Percentiles rank a stretch among this genome's conserved stretches.
phyloP scores from a whole-genome alignment of 2,797 vertebrate genomes.

The Manis javanica region DNA sequence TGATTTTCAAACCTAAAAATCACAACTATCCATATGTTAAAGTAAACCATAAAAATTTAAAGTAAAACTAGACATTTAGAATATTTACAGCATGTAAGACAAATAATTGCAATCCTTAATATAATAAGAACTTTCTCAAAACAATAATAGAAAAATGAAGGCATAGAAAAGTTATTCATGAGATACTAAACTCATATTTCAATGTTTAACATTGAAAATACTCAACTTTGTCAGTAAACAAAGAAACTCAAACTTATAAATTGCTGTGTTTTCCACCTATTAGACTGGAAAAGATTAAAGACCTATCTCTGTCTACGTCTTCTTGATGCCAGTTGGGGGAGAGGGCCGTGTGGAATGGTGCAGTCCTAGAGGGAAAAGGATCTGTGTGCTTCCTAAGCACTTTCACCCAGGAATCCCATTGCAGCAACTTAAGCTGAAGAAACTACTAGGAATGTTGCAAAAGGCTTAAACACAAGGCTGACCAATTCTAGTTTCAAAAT shows the following conservation, averaged over 20 bases:
- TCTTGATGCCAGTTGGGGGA: not conserved
- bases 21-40: not conserved
- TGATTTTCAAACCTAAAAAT: not conserved
- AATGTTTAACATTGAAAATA: not conserved
- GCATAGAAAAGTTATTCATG: not conserved
- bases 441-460: not conserved
- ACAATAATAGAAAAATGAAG: not conserved
- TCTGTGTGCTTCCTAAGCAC: fast-evolving
- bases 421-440: not conserved
- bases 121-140: not conserved
- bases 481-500: not conserved
- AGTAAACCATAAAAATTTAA: not conserved
- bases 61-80: not conserved
- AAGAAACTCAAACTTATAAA: not conserved
- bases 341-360: fast-evolving
- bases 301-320: fast-evolving
- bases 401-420: not conserved
- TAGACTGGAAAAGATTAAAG: not conserved
- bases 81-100: not conserved
- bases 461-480: not conserved
- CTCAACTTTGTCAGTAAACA: not conserved
- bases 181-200: not conserved
- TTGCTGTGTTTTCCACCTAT: not conserved
- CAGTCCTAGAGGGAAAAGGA: fast-evolving
- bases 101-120: not conserved